A percentile compares a stretch with the other conserved stretches of the same genome.
These are phyloP conservation scores for Dromaius novaehollandiae DNA, from an alignment of 2,113 vertebrate species.

Conservation along the genomic window DNA sequence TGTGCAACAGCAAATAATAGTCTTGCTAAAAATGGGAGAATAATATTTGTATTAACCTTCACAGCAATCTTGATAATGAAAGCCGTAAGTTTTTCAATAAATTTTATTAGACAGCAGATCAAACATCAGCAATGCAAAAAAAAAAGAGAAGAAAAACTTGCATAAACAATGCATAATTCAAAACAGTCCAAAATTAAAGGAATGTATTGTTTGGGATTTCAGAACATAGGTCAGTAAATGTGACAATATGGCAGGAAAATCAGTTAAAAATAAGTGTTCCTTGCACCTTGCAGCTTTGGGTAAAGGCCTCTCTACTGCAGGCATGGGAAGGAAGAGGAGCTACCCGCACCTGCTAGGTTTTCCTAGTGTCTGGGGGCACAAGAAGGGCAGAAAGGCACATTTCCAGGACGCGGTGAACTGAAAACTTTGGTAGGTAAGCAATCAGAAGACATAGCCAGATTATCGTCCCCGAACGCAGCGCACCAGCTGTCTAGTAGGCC, in stretches of 20 bases:
- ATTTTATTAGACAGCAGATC: background rate
- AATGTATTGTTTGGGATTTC: background rate
- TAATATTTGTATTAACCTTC: background rate
- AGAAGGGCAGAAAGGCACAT: background rate
- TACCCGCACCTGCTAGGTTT: background rate
- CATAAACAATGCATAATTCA: background rate
- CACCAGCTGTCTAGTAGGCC: background rate
- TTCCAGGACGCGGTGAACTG: background rate
- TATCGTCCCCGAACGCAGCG: background rate
- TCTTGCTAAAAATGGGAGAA: background rate
- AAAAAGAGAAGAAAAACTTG: background rate
- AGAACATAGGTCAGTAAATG: background rate
- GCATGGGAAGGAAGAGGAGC: background rate
- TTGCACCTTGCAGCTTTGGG: background rate
- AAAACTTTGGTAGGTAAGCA: background rate
- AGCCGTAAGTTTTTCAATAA: background rate
- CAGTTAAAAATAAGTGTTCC: background rate
- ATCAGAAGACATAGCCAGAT: background rate
- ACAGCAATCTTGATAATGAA: background rate
- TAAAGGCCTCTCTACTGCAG: background rate
- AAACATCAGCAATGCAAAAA: background rate
- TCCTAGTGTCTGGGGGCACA: background rate
- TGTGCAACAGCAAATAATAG: background rate
- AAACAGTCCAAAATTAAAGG: background rate
- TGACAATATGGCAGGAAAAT: background rate